Base-by-base conservation (phyloP, 2,113 vertebrate species). In the Polypterus bichir region DNA sequence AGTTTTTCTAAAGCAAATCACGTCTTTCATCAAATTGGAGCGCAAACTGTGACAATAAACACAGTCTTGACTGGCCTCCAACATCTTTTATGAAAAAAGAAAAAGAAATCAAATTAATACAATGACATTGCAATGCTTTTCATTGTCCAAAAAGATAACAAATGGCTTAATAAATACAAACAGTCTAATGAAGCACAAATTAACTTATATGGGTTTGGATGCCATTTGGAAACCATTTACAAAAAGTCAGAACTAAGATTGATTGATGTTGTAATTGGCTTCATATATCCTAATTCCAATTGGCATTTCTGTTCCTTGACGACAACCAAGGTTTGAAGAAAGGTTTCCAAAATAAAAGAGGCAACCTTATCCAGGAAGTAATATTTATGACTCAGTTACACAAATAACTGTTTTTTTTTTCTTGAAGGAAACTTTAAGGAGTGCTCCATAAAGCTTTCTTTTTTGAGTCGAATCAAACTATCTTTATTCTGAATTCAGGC, bases 271-370 rank as follows among this genome's bases (percentile, higher is more conserved):
- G 62, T 72, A 69, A 76, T 69, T 76, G 65, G 62, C 68, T 72
- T 72, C 65, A 61, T 72, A 72, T 70, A 66, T 70, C 74, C 67
- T 70, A 70, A 74, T 72, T 73, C 68, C 72, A 65, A 76, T 74
- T 72, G 66, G 69, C 59, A 65, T 69, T 59, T 72, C 70, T 76
- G 61, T 62, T 58, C 59, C 63, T 61, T 69, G 72, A 76, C 72
- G 70, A 68, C 70, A 76, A 72, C 72, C 68, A 76, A 59, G 69
- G 64, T 56, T 69, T 63, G 65, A 59, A 66, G 66, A 75, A 55
- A 61, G 49, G 68, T 66, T 65, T 27, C 27, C 27, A 27, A 27
- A 27, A 27, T 27, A 27, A 72, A 76, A 66, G 60, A 64, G 61
- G 48, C 66, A 62, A 57, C 48, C 67, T 74, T 68, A 72, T 74